These are phyloP conservation scores for Hydrozoanthus tunicans DNA, from an alignment of 64 coral and sea anemone species.

Conservation along the genomic window DNA sequence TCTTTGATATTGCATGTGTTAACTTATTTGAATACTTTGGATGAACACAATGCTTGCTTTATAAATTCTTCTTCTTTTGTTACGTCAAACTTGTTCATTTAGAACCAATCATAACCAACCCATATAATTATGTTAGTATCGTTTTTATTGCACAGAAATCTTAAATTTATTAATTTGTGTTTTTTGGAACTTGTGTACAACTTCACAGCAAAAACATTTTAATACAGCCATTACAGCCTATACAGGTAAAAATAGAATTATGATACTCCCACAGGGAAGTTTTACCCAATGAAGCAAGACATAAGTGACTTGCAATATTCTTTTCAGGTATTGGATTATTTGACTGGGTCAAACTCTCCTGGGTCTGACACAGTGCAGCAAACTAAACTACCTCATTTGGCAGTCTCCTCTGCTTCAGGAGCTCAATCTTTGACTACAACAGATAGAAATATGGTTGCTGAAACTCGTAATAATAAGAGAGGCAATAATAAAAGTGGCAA, in stretches of 20 bases:
- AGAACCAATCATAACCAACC: no score
- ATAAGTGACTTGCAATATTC: background rate
- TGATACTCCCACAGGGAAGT: conserved; percentile 1
- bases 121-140: no score
- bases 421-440: background rate
- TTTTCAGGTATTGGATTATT: conserved; percentile 32
- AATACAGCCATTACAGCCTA: background rate
- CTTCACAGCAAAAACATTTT: no score
- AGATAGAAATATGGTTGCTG: conserved; percentile 15
- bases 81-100: no score
- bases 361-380: background rate
- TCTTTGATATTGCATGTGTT: no score
- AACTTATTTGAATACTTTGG: no score
- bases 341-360: conserved; percentile 14
- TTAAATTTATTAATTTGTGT: no score
- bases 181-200: no score
- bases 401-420: background rate
- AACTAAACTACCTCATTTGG: background rate
- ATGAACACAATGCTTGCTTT: no score
- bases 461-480: background rate
- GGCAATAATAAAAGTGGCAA: background rate
- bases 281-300: conserved; percentile 12
- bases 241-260: background rate
- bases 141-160: no score
- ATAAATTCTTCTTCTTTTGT: no score